phyloP scores from a whole-genome alignment of 2,797 vertebrate species.

The Aulostomus chinensis region DNA sequence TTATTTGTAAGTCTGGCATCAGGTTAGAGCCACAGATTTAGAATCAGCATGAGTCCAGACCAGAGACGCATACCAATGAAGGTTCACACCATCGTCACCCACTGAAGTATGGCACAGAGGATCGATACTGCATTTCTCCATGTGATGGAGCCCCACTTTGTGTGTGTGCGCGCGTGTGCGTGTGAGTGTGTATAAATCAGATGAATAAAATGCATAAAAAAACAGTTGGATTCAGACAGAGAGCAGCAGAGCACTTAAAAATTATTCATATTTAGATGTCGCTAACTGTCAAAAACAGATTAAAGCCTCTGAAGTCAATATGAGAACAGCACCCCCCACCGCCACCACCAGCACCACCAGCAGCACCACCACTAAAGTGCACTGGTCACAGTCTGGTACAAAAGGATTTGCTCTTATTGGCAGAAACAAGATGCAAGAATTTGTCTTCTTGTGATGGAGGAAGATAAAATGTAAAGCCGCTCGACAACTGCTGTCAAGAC shows the following conservation, averaged over 20 bases:
- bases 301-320: constrained; percentile 11
- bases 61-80: constrained; percentile 5
- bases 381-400: neutral
- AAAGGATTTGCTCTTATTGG: neutral
- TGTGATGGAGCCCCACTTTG: neutral
- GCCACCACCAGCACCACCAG: no score
- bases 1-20: no score
- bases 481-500: constrained; percentile 20
- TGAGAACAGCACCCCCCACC: neutral
- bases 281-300: constrained; percentile 24
- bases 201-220: constrained; percentile 24
- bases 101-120: constrained; percentile 3
- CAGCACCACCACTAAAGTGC: no score
- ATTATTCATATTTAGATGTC: constrained; percentile 13
- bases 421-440: neutral
- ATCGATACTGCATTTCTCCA: constrained; percentile 21
- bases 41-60: constrained; percentile 12
- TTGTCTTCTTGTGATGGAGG: constrained; percentile 14
- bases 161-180: neutral
- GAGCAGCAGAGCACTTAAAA: constrained; percentile 16
- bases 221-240: constrained; percentile 5
- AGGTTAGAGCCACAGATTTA: no score
- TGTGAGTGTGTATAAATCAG: constrained; percentile 1
- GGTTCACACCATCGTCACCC: constrained; percentile 17
- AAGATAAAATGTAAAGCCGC: constrained; percentile 26